These are phyloP conservation scores for Apolygus lucorum DNA, from an alignment of 1,140 invertebrate genomes.

Conservation along the genomic window DNA sequence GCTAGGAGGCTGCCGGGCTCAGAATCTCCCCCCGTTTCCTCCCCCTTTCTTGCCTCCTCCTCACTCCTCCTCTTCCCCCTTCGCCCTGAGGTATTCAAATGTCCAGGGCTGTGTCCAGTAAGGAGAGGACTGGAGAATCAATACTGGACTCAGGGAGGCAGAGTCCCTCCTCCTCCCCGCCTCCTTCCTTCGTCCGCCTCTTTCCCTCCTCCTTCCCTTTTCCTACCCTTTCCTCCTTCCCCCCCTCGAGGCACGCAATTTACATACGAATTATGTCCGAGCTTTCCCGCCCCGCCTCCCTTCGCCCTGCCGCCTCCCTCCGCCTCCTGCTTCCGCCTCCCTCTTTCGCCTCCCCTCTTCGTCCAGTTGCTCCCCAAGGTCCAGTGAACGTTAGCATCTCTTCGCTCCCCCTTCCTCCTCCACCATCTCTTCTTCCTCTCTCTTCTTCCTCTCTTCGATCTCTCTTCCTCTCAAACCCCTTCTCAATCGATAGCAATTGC, in stretches of 20 bases:
- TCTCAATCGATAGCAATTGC: slow-evolving; percentile 16
- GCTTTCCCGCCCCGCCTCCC: neutral
- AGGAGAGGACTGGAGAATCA: slow-evolving; percentile 16
- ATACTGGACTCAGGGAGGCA: slow-evolving; percentile 5
- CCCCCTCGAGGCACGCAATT: slow-evolving; percentile 10
- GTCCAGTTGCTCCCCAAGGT: neutral
- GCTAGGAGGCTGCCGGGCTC: neutral
- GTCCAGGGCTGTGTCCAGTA: slow-evolving; percentile 14
- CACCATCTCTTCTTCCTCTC: neutral
- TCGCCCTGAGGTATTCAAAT: slow-evolving; percentile 4
- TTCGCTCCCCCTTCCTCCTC: neutral
- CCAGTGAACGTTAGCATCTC: slow-evolving; percentile 9
- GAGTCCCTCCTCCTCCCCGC: neutral
- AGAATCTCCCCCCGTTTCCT: neutral
- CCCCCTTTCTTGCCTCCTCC: neutral
- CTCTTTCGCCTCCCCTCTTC: neutral
- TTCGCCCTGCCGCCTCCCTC: neutral
- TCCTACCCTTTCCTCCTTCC: neutral
- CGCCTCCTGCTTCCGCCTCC: neutral
- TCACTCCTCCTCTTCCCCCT: neutral
- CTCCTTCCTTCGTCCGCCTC: neutral
- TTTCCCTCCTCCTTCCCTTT: too few species aligned
- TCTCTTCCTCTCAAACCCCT: slow-evolving; percentile 10
- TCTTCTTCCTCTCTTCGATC: neutral
- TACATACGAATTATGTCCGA: slow-evolving; percentile 16